These are phyloP conservation scores for Protophormia terraenovae DNA, from an alignment of 2,888 invertebrate genomes.

Conservation along the genomic window DNA sequence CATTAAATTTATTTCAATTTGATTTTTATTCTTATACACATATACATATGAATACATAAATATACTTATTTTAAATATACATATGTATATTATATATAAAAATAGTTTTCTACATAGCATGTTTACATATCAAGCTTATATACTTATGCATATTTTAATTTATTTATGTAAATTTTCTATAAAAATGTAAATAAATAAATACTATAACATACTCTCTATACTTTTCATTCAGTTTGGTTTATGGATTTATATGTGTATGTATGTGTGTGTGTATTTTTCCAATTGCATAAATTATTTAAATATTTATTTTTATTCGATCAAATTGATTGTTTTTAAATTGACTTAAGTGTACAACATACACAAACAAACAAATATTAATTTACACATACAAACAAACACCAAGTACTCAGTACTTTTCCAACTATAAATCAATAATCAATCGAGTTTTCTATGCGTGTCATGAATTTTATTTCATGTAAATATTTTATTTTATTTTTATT, in stretches of 20 bases:
- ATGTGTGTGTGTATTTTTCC: constrained; percentile 4
- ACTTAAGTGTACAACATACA: constrained; percentile 44
- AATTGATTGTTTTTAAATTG: constrained; percentile 67
- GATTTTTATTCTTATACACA: background rate
- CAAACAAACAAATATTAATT: constrained; percentile 20
- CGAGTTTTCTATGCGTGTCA: constrained; percentile 52
- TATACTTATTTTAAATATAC: background rate
- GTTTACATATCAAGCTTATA: background rate
- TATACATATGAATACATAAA: background rate
- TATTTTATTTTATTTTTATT: constrained; percentile 19
- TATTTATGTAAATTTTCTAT: constrained; percentile 62
- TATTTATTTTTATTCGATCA: constrained; percentile 54
- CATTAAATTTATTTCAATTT: constrained; percentile 30
- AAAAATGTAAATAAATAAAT: constrained; percentile 55
- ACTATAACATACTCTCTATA: background rate
- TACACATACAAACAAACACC: background rate
- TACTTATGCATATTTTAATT: constrained; percentile 47
- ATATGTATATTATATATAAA: background rate
- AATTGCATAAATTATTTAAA: constrained; percentile 60
- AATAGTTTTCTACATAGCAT: background rate
- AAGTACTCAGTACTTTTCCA: background rate
- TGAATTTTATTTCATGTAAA: constrained; percentile 29
- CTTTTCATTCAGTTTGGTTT: background rate
- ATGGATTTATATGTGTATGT: background rate
- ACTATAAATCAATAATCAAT: constrained; percentile 49